Percentiles rank a stretch among this genome's conserved stretches.
Conservation (phyloP, 2,888 invertebrate species). For the Pseudeuparius sepicola region DNA sequence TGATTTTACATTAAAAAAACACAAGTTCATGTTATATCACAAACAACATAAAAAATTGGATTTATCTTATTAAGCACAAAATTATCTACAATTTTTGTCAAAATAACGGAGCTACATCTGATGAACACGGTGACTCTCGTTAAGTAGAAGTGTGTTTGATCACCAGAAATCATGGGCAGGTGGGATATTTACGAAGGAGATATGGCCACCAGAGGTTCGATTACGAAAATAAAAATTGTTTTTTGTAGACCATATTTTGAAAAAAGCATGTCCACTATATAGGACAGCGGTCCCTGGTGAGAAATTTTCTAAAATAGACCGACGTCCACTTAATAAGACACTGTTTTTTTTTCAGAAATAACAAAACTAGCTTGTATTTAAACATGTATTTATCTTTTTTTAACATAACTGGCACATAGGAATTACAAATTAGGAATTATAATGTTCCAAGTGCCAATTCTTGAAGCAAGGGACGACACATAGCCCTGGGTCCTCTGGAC, state of each 20-base stretch:
- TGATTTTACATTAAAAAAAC: too few species aligned
- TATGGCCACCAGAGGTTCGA: slow-evolving; percentile 1
- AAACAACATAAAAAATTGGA: too few species aligned
- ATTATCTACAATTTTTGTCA: too few species aligned
- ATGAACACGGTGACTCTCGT: too few species aligned
- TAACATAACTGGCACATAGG: slow-evolving; percentile 4
- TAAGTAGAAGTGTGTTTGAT: too few species aligned
- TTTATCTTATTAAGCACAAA: too few species aligned
- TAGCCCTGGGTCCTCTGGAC: slow-evolving; percentile 1
- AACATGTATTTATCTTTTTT: slow-evolving; percentile 1
- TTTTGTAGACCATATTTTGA: too few species aligned
- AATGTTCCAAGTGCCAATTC: slow-evolving; percentile 4
- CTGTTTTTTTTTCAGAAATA: slow-evolving; percentile 5
- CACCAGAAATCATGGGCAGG: slow-evolving; percentile 1
- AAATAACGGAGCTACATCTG: too few species aligned
- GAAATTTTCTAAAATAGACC: slow-evolving; percentile 5
- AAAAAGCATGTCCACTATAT: too few species aligned
- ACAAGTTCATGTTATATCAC: too few species aligned
- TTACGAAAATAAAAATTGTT: background rate
- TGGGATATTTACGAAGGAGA: slow-evolving; percentile 1
- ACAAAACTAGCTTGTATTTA: too few species aligned
- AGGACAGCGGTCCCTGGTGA: background rate
- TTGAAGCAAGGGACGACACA: slow-evolving; percentile 4
- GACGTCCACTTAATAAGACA: slow-evolving; percentile 2
- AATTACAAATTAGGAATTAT: slow-evolving; percentile 5